phyloP scores from a whole-genome alignment of 2,797 vertebrate genomes.

The Pseudopleuronectes americanus region DNA sequence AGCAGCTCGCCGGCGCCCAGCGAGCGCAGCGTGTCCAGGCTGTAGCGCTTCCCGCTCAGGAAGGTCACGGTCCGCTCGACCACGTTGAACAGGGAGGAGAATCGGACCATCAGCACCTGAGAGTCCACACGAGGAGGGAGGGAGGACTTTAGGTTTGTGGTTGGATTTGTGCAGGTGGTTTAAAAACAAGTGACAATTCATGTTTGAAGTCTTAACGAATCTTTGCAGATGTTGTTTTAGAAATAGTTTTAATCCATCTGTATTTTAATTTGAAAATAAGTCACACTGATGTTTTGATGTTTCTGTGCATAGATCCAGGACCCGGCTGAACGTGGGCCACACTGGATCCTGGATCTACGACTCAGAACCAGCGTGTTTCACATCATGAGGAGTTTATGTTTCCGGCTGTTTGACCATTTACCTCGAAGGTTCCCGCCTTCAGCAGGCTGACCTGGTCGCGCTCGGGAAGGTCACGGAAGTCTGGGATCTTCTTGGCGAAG shows the following conservation, averaged over 20 bases:
- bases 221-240: too few relatives aligned
- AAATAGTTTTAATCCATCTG: too few relatives aligned
- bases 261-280: too few relatives aligned
- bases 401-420: conserved; percentile 58
- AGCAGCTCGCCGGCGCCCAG: conserved; percentile 96
- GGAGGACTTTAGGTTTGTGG: background rate
- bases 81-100: conserved; percentile 94
- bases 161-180: background rate
- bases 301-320: background rate
- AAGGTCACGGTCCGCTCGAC: conserved; percentile 94
- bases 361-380: too few relatives aligned
- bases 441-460: conserved; percentile 97
- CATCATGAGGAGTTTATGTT: background rate
- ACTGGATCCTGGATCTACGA: background rate
- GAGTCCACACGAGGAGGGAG: conserved; percentile 20
- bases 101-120: conserved; percentile 98
- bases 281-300: too few relatives aligned
- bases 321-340: conserved; percentile 6
- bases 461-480: conserved; percentile 93
- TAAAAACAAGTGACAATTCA: background rate
- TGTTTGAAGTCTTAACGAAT: too few relatives aligned
- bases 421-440: conserved; percentile 98
- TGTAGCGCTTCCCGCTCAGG: conserved; percentile 94
- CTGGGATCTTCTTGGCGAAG: conserved; percentile 96
- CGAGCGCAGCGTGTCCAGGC: conserved; percentile 89